A percentile compares a stretch with the other conserved stretches of the same genome.
Evolutionary conservation across 2,888 invertebrate species (phyloP).

Genomic region (Protophormia terraenovae): DNA sequence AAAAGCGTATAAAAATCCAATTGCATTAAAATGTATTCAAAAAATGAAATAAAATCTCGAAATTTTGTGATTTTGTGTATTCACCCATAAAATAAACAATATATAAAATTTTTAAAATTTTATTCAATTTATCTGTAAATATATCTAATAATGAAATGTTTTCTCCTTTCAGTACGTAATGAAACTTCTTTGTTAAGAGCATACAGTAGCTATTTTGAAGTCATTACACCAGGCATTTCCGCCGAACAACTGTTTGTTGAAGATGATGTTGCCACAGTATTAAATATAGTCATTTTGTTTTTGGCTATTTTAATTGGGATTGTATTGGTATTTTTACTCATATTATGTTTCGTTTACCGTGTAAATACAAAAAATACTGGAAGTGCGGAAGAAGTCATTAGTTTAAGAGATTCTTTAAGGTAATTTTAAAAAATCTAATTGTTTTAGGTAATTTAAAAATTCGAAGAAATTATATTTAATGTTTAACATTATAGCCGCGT

Average conservation of each 20-base stretch:
- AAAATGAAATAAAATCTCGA: too few species aligned
- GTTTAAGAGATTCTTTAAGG: constrained; percentile 86
- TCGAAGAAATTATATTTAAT: constrained; percentile 44
- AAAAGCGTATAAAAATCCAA: too few species aligned
- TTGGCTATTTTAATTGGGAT: constrained; percentile 85
- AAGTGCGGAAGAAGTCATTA: constrained; percentile 86
- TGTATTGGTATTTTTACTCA: constrained; percentile 84
- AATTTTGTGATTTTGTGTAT: too few species aligned
- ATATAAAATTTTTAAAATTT: too few species aligned
- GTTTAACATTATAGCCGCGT: constrained; percentile 74
- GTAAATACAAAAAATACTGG: constrained; percentile 85
- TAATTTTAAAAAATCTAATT: constrained; percentile 73
- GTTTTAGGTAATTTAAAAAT: neutral
- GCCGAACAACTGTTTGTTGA: constrained; percentile 80
- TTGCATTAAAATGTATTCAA: too few species aligned
- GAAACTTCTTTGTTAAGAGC: constrained; percentile 83
- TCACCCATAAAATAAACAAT: too few species aligned
- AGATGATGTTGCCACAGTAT: constrained; percentile 80
- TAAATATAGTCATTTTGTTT: constrained; percentile 87
- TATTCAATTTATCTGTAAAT: neutral
- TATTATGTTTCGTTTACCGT: constrained; percentile 85
- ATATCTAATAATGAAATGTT: neutral
- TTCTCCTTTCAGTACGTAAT: constrained; percentile 74
- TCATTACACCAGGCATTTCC: constrained; percentile 87
- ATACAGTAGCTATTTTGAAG: constrained; percentile 89